phyloP scores from a whole-genome alignment of 1,140 invertebrate genomes.

The Kradibia gibbosae region DNA sequence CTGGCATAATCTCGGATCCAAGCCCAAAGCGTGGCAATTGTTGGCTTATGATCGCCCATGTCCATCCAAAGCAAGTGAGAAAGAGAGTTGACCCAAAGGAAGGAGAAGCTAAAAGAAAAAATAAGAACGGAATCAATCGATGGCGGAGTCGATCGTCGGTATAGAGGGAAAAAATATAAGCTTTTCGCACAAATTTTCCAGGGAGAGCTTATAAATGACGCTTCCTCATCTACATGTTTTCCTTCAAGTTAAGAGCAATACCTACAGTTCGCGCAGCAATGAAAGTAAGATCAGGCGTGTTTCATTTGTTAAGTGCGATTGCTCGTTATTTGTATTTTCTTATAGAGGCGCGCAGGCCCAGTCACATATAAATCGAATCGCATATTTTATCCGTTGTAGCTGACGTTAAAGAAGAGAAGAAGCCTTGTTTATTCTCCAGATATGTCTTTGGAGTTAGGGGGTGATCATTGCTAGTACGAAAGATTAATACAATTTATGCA shows the following conservation, averaged over 20 bases:
- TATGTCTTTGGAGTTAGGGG: background rate
- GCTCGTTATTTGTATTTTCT: background rate
- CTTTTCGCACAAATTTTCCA: too few relatives aligned
- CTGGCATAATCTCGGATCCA: conserved; percentile 8
- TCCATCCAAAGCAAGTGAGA: background rate
- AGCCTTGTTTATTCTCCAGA: background rate
- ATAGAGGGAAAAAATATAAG: too few relatives aligned
- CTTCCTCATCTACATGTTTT: too few relatives aligned
- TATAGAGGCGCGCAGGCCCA: background rate
- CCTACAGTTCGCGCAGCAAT: background rate
- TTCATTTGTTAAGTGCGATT: background rate
- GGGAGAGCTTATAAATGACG: too few relatives aligned
- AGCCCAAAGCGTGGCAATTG: conserved; percentile 20
- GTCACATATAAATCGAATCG: background rate
- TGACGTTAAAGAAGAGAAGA: background rate
- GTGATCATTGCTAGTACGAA: background rate
- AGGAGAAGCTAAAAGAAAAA: too few relatives aligned
- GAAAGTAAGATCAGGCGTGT: background rate
- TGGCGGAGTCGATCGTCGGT: too few relatives aligned
- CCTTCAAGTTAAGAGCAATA: background rate
- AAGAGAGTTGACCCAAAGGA: background rate
- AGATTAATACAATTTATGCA: background rate
- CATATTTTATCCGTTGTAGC: background rate
- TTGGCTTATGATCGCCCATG: background rate
- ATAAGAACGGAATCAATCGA: too few relatives aligned